Evolutionary conservation across 53 echinoderm and acorn worm species (phyloP), one percentile per base, ranked within the genome.

Genomic region (Echinarachnius parma): DNA sequence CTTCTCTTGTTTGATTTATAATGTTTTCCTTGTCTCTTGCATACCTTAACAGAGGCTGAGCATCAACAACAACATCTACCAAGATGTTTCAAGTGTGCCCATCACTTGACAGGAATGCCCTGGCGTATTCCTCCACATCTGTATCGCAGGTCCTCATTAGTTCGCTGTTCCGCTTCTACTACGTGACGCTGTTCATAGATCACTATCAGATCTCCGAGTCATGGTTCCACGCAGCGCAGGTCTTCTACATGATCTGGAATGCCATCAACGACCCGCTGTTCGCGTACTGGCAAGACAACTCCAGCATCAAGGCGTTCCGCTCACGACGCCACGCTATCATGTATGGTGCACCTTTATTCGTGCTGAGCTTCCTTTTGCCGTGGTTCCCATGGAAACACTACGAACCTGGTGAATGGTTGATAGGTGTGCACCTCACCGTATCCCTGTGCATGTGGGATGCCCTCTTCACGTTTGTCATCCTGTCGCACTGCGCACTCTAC

Each of bases 351-450:
- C 98, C 98, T 1, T 34, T 98, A 0, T 91, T 92, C 45, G 85
- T 81, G 3, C 2, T 98, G n/a, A 82, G 88, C 61, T 98, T 98
- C 31, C 75, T 98, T 10, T 52, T 98, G 29, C 85, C 91, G 2
- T 98, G 98, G 98, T 98, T 98, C 78, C 86, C 98, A 9, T 98
- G 98, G 98, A 77, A 88, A 42, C 58, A 77, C 34, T 96, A 96
- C 15, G 39, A 47, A 23, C 64, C 44, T 16, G 33, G 61, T 26
- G 60, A 81, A 18, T 91, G 91, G 98, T n/a, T 92, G 25, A 67
- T 59, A 11, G 98, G 98, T 3, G 32, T 98, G 1, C 98, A 98
- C 48, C 60, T 96, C 14, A 76, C 75, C 44, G 77, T 91, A 20
- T 62, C 88, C 7, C 66, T 96, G 13, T 91, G 85, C 33, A 79